phyloP scores from a whole-genome alignment of 2,888 invertebrate genomes.

The Chymomyza fuscimana region DNA sequence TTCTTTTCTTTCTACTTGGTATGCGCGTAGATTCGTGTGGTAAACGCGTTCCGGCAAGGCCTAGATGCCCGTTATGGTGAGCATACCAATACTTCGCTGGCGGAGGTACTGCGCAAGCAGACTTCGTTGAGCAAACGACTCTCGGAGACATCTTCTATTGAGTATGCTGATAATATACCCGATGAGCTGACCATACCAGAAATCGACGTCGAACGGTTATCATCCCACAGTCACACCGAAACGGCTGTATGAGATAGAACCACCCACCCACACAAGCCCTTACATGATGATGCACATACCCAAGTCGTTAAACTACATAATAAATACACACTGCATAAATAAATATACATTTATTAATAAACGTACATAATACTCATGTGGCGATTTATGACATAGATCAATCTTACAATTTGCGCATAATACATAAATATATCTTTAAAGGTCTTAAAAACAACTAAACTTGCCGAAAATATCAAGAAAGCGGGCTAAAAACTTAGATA shows the following conservation, averaged over 20 bases:
- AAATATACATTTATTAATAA: conserved; percentile 25
- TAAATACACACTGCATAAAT: conserved; percentile 8
- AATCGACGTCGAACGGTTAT: conserved; percentile 94
- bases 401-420: background rate
- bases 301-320: conserved; percentile 6
- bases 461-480: no score
- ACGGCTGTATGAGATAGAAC: conserved; percentile 87
- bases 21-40: conserved; percentile 96
- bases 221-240: conserved; percentile 96
- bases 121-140: conserved; percentile 94
- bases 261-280: conserved; percentile 9
- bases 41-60: conserved; percentile 99
- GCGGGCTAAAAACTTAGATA: no score
- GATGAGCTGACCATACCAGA: conserved; percentile 94
- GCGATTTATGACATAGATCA: conserved; percentile 25
- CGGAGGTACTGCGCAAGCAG: conserved; percentile 96
- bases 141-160: conserved; percentile 94
- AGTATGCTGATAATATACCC: conserved; percentile 93
- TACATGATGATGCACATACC: conserved; percentile 8
- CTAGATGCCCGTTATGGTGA: conserved; percentile 96
- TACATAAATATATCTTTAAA: background rate
- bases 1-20: conserved; percentile 56
- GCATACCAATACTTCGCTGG: conserved; percentile 94
- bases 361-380: conserved; percentile 29
- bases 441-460: no score